Evolutionary conservation across 2,113 vertebrate species (phyloP), one percentile per base, ranked within the genome.

Genomic region (Centropristis striata): DNA sequence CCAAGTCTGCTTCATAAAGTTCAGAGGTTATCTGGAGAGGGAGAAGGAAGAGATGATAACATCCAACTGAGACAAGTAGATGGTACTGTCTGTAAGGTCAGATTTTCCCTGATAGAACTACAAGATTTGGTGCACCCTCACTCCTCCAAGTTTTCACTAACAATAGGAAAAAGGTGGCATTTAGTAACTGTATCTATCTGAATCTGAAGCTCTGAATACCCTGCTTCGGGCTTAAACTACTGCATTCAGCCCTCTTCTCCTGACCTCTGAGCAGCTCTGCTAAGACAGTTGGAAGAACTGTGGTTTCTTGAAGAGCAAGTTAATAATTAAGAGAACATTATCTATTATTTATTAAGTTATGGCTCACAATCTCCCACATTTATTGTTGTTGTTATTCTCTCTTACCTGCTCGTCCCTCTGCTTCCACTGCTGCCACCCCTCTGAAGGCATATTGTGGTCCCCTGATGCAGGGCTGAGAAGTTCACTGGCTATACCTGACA

Each of bases 1-100:
- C 96, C 92, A 99, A 94, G 90, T 99, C 97, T n/a, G 97, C 97
- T 92, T 98, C 97, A 91, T 97, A 99, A 81, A 99, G 94, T 89
- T 99, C 97, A 88, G 94, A 95, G 68, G 97, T 98, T 83, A 99
- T 92, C 97, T 98, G 76, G 69, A 55, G 6, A 23, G 32, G 54
- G n/a, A 74, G 41, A 50, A 28, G 57, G 36, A 59, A 25, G 57
- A 87, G 27, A 81, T 36, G 75, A 57, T 66, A 65, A 80, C 4
- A 73, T 3, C 3, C 1, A 59, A 0, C 9, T 44, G 42, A 41
- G 11, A 60, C 42, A 55, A 9, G 13, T 13, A 12, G 5, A 1
- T 8, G 14, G 18, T 39, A 49, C 49, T 4, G 39, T 73, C 41
- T 44, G 20, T 36, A 39, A 27, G 41, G 54, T 67, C 14, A 37